phyloP scores from a whole-genome alignment of 1,140 invertebrate species.

The Bombyx mandarina region DNA sequence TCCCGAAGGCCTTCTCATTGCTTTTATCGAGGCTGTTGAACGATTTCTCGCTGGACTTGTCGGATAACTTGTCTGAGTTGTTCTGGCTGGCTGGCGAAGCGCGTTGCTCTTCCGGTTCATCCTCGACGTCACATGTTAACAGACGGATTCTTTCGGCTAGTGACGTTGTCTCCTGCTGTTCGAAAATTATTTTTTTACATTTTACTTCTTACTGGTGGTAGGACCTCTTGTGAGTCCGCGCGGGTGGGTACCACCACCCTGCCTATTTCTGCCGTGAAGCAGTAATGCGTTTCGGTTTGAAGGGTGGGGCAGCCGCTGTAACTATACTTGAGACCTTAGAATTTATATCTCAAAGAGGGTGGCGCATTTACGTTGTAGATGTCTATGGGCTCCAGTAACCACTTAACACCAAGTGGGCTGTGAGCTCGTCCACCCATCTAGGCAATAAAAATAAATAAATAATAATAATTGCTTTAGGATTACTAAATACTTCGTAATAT shows the following conservation, averaged over 20 bases:
- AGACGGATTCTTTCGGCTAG: constrained; percentile 85
- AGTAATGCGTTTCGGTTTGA: too few species aligned
- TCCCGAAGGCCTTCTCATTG: constrained; percentile 60
- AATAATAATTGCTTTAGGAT: not conserved
- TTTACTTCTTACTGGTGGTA: not conserved
- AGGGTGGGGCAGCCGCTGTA: too few species aligned
- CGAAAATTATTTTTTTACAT: not conserved
- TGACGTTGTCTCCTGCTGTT: constrained; percentile 76
- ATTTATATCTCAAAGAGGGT: too few species aligned
- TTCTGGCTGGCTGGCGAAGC: constrained; percentile 67
- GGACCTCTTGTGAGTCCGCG: too few species aligned
- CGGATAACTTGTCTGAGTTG: constrained; percentile 54
- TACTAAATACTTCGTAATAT: too few species aligned
- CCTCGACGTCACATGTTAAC: constrained; percentile 85
- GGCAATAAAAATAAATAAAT: not conserved
- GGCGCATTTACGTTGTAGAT: too few species aligned
- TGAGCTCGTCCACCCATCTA: too few species aligned
- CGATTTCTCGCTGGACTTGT: constrained; percentile 50
- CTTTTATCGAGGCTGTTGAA: constrained; percentile 53
- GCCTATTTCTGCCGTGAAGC: too few species aligned
- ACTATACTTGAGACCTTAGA: too few species aligned
- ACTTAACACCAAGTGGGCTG: too few species aligned
- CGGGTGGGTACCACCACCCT: too few species aligned
- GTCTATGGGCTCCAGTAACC: too few species aligned
- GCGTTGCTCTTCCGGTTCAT: constrained; percentile 70